Evolutionary conservation across 2,113 vertebrate genomes (phyloP).

Genomic region (Lamprotornis superbus): DNA sequence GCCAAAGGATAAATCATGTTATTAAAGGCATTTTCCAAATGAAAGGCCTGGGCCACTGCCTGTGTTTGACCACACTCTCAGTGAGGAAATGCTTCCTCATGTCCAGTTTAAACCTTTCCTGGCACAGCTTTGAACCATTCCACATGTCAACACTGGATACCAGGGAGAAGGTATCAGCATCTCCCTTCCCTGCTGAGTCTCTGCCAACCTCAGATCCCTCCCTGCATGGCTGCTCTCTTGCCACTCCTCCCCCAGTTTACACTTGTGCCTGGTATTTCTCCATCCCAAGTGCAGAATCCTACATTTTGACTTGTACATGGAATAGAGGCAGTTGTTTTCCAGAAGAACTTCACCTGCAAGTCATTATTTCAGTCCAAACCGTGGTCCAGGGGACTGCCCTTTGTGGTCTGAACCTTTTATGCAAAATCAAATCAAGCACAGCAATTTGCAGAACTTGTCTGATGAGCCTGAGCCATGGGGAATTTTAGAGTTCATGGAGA

Average conservation of each 20-base stretch:
- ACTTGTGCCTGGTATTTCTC: not conserved
- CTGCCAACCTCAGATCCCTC: not conserved
- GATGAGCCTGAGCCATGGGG: not conserved
- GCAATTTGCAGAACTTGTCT: not conserved
- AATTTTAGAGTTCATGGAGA: not conserved
- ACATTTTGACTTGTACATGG: not conserved
- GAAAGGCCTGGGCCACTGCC: rapidly evolving
- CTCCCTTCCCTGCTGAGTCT: not conserved
- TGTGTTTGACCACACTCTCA: not conserved
- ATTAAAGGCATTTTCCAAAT: not conserved
- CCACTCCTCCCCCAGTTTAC: not conserved
- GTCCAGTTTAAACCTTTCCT: not conserved
- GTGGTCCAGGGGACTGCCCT: not conserved
- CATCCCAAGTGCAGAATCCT: not conserved
- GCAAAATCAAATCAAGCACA: not conserved
- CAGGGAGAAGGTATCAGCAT: not conserved
- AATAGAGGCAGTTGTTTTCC: not conserved
- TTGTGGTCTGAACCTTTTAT: not conserved
- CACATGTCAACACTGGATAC: no score
- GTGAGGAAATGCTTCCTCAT: not conserved
- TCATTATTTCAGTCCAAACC: not conserved
- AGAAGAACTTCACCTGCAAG: not conserved
- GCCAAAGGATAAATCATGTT: not conserved
- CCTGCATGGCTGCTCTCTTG: not conserved
- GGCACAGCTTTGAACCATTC: not conserved